Percentiles rank a stretch among this genome's conserved stretches.
Evolutionary conservation across 2,888 invertebrate genomes (phyloP).

Genomic region (Drosophila niveifrons): DNA sequence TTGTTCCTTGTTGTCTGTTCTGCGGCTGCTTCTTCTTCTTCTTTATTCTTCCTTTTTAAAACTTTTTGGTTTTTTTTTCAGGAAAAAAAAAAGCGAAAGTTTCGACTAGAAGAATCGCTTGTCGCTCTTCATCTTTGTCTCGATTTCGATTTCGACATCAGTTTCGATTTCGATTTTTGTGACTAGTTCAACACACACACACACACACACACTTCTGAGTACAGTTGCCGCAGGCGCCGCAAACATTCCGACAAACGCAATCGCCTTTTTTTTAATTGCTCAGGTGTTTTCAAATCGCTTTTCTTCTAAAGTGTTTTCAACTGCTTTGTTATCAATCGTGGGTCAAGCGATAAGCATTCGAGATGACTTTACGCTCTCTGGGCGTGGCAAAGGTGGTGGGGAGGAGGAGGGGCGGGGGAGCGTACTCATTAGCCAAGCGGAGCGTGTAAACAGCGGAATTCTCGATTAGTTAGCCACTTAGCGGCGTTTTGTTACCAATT

Average conservation of each 20-base stretch:
- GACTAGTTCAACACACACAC: constrained; percentile 10
- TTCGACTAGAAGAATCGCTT: constrained; percentile 25
- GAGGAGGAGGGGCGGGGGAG: neutral
- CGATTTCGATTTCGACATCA: constrained; percentile 9
- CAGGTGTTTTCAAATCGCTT: neutral
- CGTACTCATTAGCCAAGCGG: constrained; percentile 72
- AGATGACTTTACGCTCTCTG: neutral
- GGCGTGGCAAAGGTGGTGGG: neutral
- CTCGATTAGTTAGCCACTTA: constrained; percentile 71
- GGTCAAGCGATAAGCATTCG: constrained; percentile 24
- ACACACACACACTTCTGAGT: constrained; percentile 11
- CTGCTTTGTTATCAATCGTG: constrained; percentile 9
- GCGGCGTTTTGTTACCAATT: constrained; percentile 69
- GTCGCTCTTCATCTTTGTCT: constrained; percentile 6
- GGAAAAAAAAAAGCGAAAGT: constrained; percentile 49
- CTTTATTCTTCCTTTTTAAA: constrained; percentile 15
- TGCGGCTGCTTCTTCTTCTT: neutral
- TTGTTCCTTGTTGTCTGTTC: constrained; percentile 47
- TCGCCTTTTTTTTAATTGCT: neutral
- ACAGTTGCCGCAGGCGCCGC: constrained; percentile 45
- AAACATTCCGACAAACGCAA: neutral
- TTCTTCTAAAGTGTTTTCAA: neutral
- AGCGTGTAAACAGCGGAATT: constrained; percentile 77
- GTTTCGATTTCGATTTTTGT: constrained; percentile 14
- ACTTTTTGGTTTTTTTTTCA: constrained; percentile 14